Percentiles rank a stretch among this genome's conserved stretches.
phyloP scores from a whole-genome alignment of 2,888 invertebrate species.

The Eumerus sabulonum region DNA sequence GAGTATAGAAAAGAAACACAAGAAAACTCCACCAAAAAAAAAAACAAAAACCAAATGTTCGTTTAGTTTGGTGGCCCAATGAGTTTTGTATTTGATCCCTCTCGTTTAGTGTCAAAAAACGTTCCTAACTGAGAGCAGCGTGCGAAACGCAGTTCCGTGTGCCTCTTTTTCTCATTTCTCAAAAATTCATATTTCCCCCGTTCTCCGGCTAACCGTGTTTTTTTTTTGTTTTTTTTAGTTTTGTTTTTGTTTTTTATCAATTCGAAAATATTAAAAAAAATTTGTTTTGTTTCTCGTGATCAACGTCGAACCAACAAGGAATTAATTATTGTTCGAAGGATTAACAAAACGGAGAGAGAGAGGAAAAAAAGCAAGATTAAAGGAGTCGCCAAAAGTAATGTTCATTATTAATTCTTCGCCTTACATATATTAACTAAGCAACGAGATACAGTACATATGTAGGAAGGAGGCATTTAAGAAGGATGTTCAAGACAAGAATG shows the following conservation, averaged over 20 bases:
- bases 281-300: constrained; percentile 51
- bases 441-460: neutral
- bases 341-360: constrained; percentile 6
- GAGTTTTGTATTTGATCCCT: constrained; percentile 67
- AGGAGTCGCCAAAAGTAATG: constrained; percentile 36
- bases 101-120: constrained; percentile 76
- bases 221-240: constrained; percentile 42
- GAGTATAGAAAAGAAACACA: too few species aligned
- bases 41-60: constrained; percentile 47
- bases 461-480: neutral
- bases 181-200: constrained; percentile 67
- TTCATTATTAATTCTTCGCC: constrained; percentile 9
- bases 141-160: constrained; percentile 72
- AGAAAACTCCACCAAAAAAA: constrained; percentile 30
- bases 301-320: constrained; percentile 27
- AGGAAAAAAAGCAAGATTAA: constrained; percentile 45
- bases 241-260: constrained; percentile 44
- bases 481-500: too few species aligned
- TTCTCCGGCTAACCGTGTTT: constrained; percentile 65
- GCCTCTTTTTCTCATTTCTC: constrained; percentile 70
- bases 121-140: constrained; percentile 78
- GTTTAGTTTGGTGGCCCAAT: constrained; percentile 60
- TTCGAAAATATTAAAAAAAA: constrained; percentile 32
- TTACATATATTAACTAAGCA: constrained; percentile 7
- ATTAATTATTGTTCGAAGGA: constrained; percentile 12